Conservation (phyloP, 2,797 vertebrate species). For the Arctocebus calabarensis region DNA sequence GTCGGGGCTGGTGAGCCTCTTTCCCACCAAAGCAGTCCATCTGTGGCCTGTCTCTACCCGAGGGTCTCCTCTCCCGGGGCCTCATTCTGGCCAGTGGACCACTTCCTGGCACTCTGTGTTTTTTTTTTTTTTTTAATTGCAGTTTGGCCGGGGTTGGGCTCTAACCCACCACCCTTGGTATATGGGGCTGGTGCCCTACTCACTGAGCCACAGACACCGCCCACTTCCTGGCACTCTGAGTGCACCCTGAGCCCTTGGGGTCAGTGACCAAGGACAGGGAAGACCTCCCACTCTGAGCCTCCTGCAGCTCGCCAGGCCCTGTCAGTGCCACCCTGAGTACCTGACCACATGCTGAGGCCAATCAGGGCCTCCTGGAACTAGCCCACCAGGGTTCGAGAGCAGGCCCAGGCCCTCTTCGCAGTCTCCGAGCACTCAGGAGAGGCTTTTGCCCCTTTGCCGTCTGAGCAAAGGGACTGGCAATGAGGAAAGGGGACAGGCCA, state of each 20-base stretch:
- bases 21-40: background rate
- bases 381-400: accelerated
- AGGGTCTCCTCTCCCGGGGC: background rate
- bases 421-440: background rate
- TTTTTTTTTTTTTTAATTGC: too few relatives aligned
- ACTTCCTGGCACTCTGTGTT: too few relatives aligned
- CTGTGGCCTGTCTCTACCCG: too few relatives aligned
- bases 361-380: background rate
- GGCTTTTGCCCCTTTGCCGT: background rate
- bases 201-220: too few relatives aligned
- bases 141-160: too few relatives aligned
- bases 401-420: background rate
- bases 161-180: too few relatives aligned
- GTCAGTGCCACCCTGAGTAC: background rate
- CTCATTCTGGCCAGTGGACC: accelerated
- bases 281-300: accelerated
- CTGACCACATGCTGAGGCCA: background rate
- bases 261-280: background rate
- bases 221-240: too few relatives aligned
- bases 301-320: background rate
- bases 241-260: background rate
- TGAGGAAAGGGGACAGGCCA: background rate
- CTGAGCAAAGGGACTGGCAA: background rate
- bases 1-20: background rate
- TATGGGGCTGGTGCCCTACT: too few relatives aligned